Evolutionary conservation across 2,113 vertebrate genomes (phyloP).

Genomic region (Pogonocichla stellata): DNA sequence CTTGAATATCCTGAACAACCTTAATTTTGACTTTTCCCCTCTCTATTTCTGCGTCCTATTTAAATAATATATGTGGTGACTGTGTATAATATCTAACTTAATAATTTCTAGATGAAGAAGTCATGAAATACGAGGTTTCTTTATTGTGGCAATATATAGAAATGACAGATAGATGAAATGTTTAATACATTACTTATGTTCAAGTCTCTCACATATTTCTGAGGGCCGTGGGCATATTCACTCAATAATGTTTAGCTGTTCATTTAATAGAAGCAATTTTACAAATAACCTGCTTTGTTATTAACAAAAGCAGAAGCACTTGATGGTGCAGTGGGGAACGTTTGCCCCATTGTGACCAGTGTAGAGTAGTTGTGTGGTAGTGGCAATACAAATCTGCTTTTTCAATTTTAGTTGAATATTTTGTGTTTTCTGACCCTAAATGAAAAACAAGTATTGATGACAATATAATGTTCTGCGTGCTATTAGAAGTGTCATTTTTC

Average conservation of each 20-base stretch:
- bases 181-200: neutral
- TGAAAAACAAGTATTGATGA: neutral
- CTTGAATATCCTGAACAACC: neutral
- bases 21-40: neutral
- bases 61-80: neutral
- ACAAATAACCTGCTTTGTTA: neutral
- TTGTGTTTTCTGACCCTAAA: neutral
- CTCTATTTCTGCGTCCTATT: neutral
- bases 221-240: neutral
- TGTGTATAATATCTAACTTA: neutral
- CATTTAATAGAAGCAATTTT: neutral
- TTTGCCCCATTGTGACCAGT: neutral
- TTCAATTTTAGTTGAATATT: neutral
- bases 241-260: neutral
- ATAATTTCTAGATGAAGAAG: neutral
- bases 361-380: neutral
- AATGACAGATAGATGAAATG: neutral
- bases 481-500: neutral
- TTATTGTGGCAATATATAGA: neutral
- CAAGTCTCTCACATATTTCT: neutral
- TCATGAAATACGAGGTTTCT: neutral
- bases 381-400: neutral
- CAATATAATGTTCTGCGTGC: neutral
- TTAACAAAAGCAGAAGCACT: neutral
- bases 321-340: neutral